phyloP scores from a whole-genome alignment of 2,113 vertebrate species.

The Fulica atra region DNA sequence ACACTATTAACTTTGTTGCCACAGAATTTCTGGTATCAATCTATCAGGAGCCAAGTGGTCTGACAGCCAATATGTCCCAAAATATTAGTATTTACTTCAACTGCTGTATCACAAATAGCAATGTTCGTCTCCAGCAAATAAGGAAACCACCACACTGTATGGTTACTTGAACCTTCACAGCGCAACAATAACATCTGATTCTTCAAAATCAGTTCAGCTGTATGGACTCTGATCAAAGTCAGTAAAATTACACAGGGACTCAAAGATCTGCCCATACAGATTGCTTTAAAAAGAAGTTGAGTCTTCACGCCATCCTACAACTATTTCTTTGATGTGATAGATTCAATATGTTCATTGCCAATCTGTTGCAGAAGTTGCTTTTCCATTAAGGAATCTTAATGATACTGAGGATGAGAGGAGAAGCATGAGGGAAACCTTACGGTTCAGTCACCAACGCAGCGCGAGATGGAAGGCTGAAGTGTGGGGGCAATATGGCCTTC shows the following conservation, averaged over 20 bases:
- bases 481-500: not conserved
- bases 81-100: not conserved
- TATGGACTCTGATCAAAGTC: conserved; percentile 27
- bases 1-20: not conserved
- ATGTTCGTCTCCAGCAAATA: not conserved
- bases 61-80: not conserved
- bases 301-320: conserved; percentile 36
- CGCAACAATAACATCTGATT: not conserved
- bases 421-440: not conserved
- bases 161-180: not conserved
- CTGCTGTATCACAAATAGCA: not conserved
- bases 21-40: not conserved
- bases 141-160: not conserved
- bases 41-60: not conserved
- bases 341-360: conserved; percentile 27
- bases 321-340: conserved; percentile 56
- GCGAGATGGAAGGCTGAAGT: not conserved
- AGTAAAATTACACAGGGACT: not conserved
- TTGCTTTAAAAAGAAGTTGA: not conserved
- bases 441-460: not conserved
- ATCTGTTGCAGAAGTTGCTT: conserved; percentile 14
- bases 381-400: not conserved
- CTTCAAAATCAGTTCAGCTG: conserved; percentile 34
- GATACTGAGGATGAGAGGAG: not conserved
- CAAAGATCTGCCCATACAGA: not conserved